These are phyloP conservation scores for Felis chaus DNA, from an alignment of 2,113 vertebrate genomes.

Conservation along the genomic window DNA sequence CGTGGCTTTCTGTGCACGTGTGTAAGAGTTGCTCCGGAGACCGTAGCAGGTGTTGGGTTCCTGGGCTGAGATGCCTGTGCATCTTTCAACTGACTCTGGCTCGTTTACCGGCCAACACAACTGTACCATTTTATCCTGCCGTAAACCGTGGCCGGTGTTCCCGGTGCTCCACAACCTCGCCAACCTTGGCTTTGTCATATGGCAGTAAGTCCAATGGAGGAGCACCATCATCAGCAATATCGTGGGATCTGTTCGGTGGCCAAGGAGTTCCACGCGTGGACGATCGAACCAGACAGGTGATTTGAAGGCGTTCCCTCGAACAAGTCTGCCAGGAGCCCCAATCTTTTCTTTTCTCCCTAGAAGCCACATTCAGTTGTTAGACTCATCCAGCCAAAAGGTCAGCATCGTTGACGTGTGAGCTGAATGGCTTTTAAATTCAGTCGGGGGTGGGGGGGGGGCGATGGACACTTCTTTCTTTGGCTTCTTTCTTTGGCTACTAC, in stretches of 20 bases:
- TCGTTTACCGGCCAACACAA: neutral
- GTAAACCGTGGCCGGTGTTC: neutral
- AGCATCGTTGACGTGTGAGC: neutral
- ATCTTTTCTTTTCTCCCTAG: neutral
- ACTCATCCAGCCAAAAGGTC: neutral
- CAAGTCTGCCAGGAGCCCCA: neutral
- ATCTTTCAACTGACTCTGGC: neutral
- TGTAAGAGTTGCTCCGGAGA: neutral
- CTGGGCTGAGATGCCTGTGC: neutral
- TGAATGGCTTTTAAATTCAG: neutral
- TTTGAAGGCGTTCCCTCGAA: neutral
- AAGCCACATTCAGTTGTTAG: neutral
- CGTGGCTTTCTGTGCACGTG: rapidly evolving
- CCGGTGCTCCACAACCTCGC: neutral
- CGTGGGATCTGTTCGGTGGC: rapidly evolving
- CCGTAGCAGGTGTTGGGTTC: rapidly evolving
- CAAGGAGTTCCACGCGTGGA: neutral
- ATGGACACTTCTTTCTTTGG: neutral
- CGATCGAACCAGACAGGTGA: neutral
- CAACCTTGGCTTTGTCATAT: neutral
- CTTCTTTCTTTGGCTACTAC: neutral
- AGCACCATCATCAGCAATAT: neutral
- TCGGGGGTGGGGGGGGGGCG: neutral
- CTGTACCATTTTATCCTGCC: neutral
- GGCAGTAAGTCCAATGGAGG: neutral